These are phyloP conservation scores for Corythaixoides concolor DNA, from an alignment of 2,113 vertebrate species.

Conservation along the genomic window DNA sequence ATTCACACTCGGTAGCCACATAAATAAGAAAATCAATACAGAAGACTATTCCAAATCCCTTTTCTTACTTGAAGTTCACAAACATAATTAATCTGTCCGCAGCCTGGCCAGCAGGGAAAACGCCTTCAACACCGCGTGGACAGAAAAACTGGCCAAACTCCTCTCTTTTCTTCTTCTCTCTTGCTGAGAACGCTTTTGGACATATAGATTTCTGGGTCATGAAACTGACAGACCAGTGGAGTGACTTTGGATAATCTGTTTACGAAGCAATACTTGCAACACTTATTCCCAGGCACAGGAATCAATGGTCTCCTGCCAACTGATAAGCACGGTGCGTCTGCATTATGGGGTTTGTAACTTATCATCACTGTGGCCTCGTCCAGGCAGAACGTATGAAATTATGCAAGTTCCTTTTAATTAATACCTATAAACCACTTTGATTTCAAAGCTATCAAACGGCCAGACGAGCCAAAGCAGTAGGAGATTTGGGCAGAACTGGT, in stretches of 20 bases:
- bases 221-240: slow-evolving; percentile 25
- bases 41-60: not conserved
- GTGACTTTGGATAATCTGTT: slow-evolving; percentile 13
- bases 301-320: not conserved
- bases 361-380: not conserved
- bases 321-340: not conserved
- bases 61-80: not conserved
- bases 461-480: not conserved
- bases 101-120: not conserved
- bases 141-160: not conserved
- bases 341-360: not conserved
- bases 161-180: not conserved
- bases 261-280: slow-evolving; percentile 15
- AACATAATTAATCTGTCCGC: not conserved
- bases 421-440: not conserved
- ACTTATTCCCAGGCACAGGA: slow-evolving; percentile 21
- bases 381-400: not conserved
- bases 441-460: not conserved
- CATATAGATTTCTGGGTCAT: not conserved
- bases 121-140: accelerated
- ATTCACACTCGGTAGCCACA: not conserved
- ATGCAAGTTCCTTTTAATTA: not conserved
- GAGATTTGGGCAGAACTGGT: not conserved
- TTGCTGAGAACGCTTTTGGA: not conserved
- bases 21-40: not conserved